Conservation (phyloP, 2,797 vertebrate genomes). For the Bradypus variegatus region DNA sequence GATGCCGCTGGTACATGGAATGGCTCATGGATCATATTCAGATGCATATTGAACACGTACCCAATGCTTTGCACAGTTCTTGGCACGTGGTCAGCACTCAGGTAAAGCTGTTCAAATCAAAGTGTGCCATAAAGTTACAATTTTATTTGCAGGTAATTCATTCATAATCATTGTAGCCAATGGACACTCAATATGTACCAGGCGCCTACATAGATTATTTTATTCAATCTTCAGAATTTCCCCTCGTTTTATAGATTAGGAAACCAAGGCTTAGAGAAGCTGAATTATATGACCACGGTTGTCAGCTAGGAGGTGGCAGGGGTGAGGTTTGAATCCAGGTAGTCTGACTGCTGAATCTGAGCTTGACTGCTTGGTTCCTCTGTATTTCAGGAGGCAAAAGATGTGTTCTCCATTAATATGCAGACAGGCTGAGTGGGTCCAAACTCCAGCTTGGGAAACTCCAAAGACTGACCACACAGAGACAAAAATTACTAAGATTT, state of each 20-base stretch:
- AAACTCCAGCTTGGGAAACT: not conserved
- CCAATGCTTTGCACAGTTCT: not conserved
- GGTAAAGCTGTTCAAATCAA: not conserved
- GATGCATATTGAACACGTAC: fast-evolving
- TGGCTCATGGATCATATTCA: not conserved
- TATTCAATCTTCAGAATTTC: not conserved
- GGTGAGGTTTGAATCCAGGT: not conserved
- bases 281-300: not conserved
- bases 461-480: not conserved
- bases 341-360: no score
- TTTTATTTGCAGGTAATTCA: not conserved
- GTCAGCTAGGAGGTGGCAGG: not conserved
- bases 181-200: no score
- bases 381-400: not conserved
- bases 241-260: not conserved
- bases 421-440: not conserved
- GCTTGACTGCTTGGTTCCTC: not conserved
- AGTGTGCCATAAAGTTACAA: not conserved
- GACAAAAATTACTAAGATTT: not conserved
- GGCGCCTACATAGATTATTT: not conserved
- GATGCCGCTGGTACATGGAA: not conserved
- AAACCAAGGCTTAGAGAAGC: not conserved
- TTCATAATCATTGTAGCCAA: not conserved
- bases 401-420: not conserved
- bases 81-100: no score